These are phyloP conservation scores for Ceyx melanurus DNA, from an alignment of 2,113 vertebrate species.

Conservation along the genomic window DNA sequence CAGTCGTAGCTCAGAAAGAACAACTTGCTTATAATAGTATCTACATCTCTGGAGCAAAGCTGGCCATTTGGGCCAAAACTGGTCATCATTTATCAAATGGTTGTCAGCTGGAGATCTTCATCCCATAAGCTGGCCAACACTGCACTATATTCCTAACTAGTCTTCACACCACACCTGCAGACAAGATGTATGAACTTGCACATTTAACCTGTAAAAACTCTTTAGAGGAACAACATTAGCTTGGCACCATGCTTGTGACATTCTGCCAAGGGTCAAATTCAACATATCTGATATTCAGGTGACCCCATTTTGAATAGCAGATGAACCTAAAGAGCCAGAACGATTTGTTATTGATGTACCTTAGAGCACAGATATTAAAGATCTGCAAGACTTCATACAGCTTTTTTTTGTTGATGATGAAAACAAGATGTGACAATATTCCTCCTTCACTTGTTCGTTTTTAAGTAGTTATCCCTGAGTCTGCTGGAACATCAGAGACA, in stretches of 20 bases:
- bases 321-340: not conserved
- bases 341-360: fast-evolving
- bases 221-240: not conserved
- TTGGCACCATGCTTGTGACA: not conserved
- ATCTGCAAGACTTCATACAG: not conserved
- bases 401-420: not conserved
- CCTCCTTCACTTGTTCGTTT: not conserved
- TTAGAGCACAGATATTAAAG: not conserved
- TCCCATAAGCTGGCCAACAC: not conserved
- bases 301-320: not conserved
- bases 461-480: not conserved
- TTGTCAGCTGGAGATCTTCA: not conserved
- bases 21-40: not conserved
- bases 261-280: not conserved
- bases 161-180: not conserved
- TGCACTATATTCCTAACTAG: not conserved
- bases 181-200: not conserved
- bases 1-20: not conserved
- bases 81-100: not conserved
- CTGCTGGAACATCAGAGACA: not conserved
- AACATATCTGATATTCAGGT: not conserved
- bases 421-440: not conserved
- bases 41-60: not conserved
- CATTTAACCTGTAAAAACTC: not conserved
- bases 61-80: not conserved